Base-by-base conservation (phyloP, 2,113 vertebrate species). In the Indicator maculatus region DNA sequence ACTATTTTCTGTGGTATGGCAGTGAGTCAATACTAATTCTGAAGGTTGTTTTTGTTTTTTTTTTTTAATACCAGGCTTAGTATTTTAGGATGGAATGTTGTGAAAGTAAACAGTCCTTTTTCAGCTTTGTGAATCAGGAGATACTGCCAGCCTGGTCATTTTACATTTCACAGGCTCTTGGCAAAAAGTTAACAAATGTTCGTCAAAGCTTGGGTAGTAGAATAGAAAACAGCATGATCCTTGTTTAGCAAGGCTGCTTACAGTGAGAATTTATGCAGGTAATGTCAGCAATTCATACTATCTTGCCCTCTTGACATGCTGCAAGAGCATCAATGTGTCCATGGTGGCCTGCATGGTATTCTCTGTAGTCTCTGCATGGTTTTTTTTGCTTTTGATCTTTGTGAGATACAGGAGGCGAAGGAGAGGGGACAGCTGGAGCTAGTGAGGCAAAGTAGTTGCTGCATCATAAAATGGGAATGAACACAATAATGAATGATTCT, bases 51-150 rank as follows among this genome's bases (percentile, higher is more conserved):
- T 53, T 58, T 50, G 89, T 78, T 86, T 16, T 55, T 61, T 56
- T 91, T 82, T 83, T 21, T 7, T 70, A 92, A 93, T 77, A 87
- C 38, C 55, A 65, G 26, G 15, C 53, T 60, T 85, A 70, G 21
- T 88, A 71, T 94, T 87, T 92, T 73, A 70, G 74, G 69, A 65
- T 83, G 56, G 86, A 90, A 85, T 83, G 56, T 78, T 89, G 61
- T 91, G 53, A 75, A 96, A 95, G 93, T 80, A 89, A 92, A 75
- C 69, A 83, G 41, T 74, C 41, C 28, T 85, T 78, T 79, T 83
- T 84, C 41, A 94, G 45, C 67, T 56, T 71, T 77, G 82, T 83
- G 67, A 70, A 88, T 67, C 31, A 55, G 24, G 53, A 89, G 58
- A 24, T 64, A 20, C 2, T 93, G 86, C 86, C 81, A 91, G 71